Percentiles rank a stretch among this genome's conserved stretches.
These are phyloP conservation scores for Enteromius radiatus DNA, from an alignment of 2,797 vertebrate species.

Conservation along the genomic window DNA sequence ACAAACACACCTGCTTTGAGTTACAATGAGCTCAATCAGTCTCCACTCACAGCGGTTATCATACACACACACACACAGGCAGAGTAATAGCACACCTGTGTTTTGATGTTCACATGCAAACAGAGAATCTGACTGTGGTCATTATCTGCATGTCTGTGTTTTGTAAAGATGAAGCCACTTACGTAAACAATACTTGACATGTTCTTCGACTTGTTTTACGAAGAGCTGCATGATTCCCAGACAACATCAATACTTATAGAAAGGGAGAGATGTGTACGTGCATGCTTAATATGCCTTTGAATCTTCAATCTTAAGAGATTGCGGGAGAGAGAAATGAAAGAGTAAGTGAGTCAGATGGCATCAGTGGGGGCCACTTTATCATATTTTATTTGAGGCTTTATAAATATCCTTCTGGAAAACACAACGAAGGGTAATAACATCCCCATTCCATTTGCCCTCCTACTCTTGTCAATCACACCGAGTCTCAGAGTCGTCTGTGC, in stretches of 20 bases:
- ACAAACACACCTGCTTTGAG: constrained; percentile 55
- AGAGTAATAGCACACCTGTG: constrained; percentile 53
- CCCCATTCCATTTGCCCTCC: constrained; percentile 7
- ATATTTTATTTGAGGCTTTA: constrained; percentile 28
- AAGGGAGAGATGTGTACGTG: neutral
- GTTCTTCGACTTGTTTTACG: constrained; percentile 42
- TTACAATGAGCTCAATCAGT: constrained; percentile 59
- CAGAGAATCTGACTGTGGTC: constrained; percentile 28
- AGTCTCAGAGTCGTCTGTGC: constrained; percentile 12
- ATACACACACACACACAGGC: constrained; percentile 33
- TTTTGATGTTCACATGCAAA: constrained; percentile 35
- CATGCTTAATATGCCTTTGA: neutral
- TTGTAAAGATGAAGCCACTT: constrained; percentile 49
- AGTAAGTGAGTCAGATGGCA: neutral
- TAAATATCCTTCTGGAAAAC: constrained; percentile 20
- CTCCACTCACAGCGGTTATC: neutral
- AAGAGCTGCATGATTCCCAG: constrained; percentile 27
- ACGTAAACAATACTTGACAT: constrained; percentile 50
- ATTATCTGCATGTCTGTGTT: constrained; percentile 54
- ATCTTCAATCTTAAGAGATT: neutral
- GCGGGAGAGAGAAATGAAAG: neutral
- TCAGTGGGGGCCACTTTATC: constrained; percentile 14
- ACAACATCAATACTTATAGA: constrained; percentile 6
- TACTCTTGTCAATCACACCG: neutral
- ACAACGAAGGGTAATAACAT: constrained; percentile 26